These are phyloP conservation scores for Drosophila tanythrix DNA, from an alignment of 2,888 invertebrate species.

Conservation along the genomic window DNA sequence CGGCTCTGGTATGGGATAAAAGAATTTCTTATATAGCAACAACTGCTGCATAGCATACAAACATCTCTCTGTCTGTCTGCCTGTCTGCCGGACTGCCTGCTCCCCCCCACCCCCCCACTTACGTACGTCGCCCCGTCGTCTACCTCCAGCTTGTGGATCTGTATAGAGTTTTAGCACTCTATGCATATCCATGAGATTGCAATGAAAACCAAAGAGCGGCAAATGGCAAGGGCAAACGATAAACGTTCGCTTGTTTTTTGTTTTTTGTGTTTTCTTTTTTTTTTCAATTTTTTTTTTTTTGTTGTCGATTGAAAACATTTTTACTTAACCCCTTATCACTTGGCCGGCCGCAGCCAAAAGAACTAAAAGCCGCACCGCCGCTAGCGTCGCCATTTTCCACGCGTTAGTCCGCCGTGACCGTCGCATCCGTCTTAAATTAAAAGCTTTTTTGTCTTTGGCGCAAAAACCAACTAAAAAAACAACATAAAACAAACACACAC, in stretches of 20 bases:
- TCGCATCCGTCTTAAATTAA: conserved; percentile 64
- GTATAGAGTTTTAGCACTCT: conserved; percentile 49
- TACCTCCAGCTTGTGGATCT: conserved; percentile 8
- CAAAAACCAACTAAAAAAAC: conserved; percentile 21
- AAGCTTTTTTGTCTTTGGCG: conserved; percentile 56
- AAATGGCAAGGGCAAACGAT: conserved; percentile 53
- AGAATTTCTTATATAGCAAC: conserved; percentile 79
- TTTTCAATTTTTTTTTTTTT: conserved; percentile 5
- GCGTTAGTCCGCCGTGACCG: conserved; percentile 41
- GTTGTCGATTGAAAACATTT: conserved; percentile 59
- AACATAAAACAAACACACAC: neutral
- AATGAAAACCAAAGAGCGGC: conserved; percentile 33
- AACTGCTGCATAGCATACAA: conserved; percentile 72
- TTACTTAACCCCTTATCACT: conserved; percentile 71
- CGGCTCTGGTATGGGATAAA: conserved; percentile 67
- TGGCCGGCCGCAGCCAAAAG: conserved; percentile 47
- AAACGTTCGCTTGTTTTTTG: conserved; percentile 40
- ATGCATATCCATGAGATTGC: conserved; percentile 72
- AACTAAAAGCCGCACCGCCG: conserved; percentile 56
- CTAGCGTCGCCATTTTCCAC: conserved; percentile 41
- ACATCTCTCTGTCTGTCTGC: conserved; percentile 33
- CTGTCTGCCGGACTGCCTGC: neutral
- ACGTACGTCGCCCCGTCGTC: neutral
- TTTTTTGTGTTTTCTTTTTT: conserved; percentile 19
- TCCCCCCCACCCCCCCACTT: neutral